Base-by-base conservation (phyloP, 2,888 invertebrate species). In the Maniola hyperantus region DNA sequence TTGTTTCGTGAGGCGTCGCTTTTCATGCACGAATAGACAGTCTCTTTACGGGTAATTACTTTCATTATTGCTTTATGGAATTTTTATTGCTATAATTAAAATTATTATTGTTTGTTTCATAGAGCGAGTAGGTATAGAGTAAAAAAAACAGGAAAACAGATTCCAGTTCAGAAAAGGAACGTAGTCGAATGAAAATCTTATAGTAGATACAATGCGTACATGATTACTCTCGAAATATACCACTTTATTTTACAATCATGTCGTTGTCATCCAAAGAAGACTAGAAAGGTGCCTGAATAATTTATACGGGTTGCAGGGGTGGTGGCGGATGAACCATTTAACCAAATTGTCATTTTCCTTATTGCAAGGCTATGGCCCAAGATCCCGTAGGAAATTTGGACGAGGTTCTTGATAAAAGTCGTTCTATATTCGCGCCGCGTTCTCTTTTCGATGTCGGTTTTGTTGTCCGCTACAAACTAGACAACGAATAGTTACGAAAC, bases 231-330 rank as follows among this genome's bases (percentile, higher is more conserved):
- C 34, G 15, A 42, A 39, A 57, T 42, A 18, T 90, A 87, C 85
- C 85, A 85, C 85, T 89, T 87, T 90, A 89, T 85, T 84, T 85
- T 84, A 78, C 88, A 88, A 85, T 88, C 81, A 83, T 83, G 81
- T 87, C 81, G 83, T 85, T 85, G 88, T 87, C 88, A 84, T 80
- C 83, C 78, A 81, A 85, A 85, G 84, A 85, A 80, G 81, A 83
- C 81, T 77, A 83, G 81, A 77, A 83, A 80, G 75, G 72, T 75
- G 73, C 72, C 75, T 90, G 88, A 91, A 91, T 91, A 85, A 89
- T 91, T 88, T 85, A 91, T 82, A 44, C 72, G 78, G 85, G 76
- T 79, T 62, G 42, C 62, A 53, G 26, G 51, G 62, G 62, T 42
- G 88, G 79, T 84, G 80, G 79, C 78, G 84, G 83, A 85, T 85